phyloP scores from a whole-genome alignment of 2,797 vertebrate genomes.

The Macropus fuliginosus region DNA sequence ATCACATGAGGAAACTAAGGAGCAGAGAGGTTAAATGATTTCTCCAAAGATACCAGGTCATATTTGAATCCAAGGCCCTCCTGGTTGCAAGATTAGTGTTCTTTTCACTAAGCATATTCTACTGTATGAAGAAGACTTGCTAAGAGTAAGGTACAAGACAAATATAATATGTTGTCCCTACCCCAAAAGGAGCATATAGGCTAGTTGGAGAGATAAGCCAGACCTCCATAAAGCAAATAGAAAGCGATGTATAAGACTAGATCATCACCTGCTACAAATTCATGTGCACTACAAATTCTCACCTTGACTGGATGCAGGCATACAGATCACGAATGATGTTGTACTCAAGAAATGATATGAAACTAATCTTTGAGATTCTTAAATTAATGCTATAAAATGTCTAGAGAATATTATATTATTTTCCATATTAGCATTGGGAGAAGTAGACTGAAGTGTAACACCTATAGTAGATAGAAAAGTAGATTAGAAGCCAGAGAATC shows the following conservation, averaged over 20 bases:
- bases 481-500: background rate
- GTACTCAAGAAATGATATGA: background rate
- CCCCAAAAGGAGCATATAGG: background rate
- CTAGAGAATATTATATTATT: background rate
- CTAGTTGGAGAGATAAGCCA: background rate
- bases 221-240: background rate
- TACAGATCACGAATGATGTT: background rate
- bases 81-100: background rate
- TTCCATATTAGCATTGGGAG: background rate
- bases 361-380: background rate
- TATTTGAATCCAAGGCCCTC: background rate
- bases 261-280: too few species aligned
- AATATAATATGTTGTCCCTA: background rate
- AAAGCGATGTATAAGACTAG: background rate
- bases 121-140: background rate
- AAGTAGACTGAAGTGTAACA: background rate
- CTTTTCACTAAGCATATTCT: background rate
- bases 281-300: background rate
- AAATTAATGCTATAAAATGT: background rate
- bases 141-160: background rate
- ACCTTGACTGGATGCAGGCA: background rate
- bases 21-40: background rate
- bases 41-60: background rate
- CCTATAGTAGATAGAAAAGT: background rate
- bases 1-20: background rate